A percentile compares a stretch with the other conserved stretches of the same genome.
phyloP scores from a whole-genome alignment of 2,797 vertebrate genomes.

The Enteromius argenteus region DNA sequence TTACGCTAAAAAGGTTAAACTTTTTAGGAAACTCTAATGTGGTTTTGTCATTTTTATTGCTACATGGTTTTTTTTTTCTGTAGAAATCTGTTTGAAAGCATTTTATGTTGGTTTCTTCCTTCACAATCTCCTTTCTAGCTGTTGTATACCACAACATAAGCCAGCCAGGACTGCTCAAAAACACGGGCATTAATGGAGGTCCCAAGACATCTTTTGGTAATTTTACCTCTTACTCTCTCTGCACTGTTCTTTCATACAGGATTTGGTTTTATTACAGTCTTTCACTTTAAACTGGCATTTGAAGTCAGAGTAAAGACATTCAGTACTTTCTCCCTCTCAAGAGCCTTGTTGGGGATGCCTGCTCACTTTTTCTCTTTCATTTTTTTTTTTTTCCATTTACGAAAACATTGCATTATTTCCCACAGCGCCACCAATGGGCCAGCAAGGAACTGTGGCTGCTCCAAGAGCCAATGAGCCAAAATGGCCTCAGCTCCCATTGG shows the following conservation, averaged over 20 bases:
- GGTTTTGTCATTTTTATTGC: neutral
- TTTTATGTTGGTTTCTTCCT: slow-evolving; percentile 45
- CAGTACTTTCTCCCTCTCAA: slow-evolving; percentile 24
- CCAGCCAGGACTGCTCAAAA: slow-evolving; percentile 60
- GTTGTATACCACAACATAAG: slow-evolving; percentile 70
- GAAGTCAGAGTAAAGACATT: slow-evolving; percentile 37
- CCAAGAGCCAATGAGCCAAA: slow-evolving; percentile 65
- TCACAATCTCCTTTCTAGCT: slow-evolving; percentile 61
- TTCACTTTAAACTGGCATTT: slow-evolving; percentile 30
- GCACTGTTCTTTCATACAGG: slow-evolving; percentile 28
- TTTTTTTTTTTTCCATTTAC: slow-evolving; percentile 24
- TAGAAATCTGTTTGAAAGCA: slow-evolving; percentile 33
- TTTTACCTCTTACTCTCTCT: slow-evolving; percentile 54
- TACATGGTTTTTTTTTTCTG: neutral
- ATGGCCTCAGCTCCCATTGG: slow-evolving; percentile 63
- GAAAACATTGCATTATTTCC: slow-evolving; percentile 66
- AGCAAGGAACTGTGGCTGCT: slow-evolving; percentile 67
- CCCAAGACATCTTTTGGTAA: slow-evolving; percentile 75
- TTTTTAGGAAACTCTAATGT: neutral
- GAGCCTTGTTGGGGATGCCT: slow-evolving; percentile 33
- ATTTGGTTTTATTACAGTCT: slow-evolving; percentile 47
- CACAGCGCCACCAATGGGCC: slow-evolving; percentile 72
- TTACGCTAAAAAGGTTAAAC: neutral
- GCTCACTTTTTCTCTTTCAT: slow-evolving; percentile 31
- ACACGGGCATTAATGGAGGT: slow-evolving; percentile 64